Evolutionary conservation across 1,140 invertebrate genomes (phyloP).

Genomic region (fruit fly (Drosophila melanogaster)): DNA sequence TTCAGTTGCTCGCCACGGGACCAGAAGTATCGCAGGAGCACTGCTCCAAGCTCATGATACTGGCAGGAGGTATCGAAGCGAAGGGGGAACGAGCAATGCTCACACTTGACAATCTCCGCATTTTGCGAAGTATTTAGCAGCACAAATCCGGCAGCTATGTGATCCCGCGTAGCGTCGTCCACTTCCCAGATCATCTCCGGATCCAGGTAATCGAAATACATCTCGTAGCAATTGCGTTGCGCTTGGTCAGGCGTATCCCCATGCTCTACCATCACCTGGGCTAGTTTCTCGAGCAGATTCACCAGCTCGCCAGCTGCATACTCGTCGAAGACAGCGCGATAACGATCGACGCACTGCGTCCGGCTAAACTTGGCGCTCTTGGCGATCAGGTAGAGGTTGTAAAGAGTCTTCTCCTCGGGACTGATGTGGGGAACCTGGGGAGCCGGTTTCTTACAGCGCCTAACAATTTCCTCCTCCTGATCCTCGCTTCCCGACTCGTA

Average conservation of each 20-base stretch:
- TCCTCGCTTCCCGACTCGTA: slow-evolving; percentile 56
- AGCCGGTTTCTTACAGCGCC: slow-evolving; percentile 28
- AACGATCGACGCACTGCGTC: slow-evolving; percentile 77
- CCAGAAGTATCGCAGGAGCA: slow-evolving; percentile 79
- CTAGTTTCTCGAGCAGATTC: slow-evolving; percentile 63
- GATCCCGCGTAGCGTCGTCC: slow-evolving; percentile 75
- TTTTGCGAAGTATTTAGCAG: slow-evolving; percentile 53
- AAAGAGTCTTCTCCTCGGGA: slow-evolving; percentile 82
- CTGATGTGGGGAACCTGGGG: slow-evolving; percentile 55
- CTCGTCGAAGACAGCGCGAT: slow-evolving; percentile 75
- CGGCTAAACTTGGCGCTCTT: slow-evolving; percentile 80
- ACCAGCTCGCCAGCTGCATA: slow-evolving; percentile 76
- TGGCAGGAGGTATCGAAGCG: slow-evolving; percentile 73
- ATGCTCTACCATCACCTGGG: slow-evolving; percentile 74
- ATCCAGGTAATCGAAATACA: slow-evolving; percentile 84
- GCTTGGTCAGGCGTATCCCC: slow-evolving; percentile 71
- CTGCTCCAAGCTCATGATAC: slow-evolving; percentile 77
- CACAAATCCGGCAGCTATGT: slow-evolving; percentile 74
- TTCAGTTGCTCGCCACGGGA: slow-evolving; percentile 81
- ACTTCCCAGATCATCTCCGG: slow-evolving; percentile 83
- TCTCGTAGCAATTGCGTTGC: slow-evolving; percentile 75
- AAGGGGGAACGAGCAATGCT: slow-evolving; percentile 74
- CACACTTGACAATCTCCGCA: slow-evolving; percentile 69
- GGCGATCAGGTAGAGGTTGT: slow-evolving; percentile 81
- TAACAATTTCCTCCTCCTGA: slow-evolving; percentile 77